phyloP scores from a whole-genome alignment of 2,888 invertebrate species.

The Chrysolina americana region DNA sequence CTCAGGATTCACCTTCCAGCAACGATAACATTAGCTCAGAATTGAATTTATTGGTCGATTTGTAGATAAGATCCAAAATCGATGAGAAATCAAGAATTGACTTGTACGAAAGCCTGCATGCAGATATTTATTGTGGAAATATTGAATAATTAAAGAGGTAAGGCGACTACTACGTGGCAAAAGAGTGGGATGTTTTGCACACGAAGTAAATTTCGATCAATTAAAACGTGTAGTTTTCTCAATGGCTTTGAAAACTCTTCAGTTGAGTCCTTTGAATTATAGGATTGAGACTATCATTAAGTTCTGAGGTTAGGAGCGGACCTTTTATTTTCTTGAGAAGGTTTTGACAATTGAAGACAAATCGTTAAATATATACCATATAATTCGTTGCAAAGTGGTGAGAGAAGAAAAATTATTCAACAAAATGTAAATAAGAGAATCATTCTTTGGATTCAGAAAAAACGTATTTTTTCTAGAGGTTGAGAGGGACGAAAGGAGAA shows the following conservation, averaged over 20 bases:
- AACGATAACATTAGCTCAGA: conserved; percentile 19
- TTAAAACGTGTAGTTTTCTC: too few relatives aligned
- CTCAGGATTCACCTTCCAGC: conserved; percentile 22
- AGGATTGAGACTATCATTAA: too few relatives aligned
- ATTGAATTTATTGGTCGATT: conserved; percentile 8
- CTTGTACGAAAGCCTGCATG: too few relatives aligned
- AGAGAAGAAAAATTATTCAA: not conserved
- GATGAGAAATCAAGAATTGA: conserved; percentile 1
- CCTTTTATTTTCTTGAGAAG: not conserved
- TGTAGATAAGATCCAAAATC: conserved; percentile 27
- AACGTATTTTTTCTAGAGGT: conserved; percentile 11
- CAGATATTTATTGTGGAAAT: too few relatives aligned
- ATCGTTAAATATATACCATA: not conserved
- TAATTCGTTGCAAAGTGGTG: conserved; percentile 10
- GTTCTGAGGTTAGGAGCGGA: not conserved
- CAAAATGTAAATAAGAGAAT: not conserved
- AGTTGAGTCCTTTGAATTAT: conserved; percentile 29
- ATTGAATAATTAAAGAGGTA: too few relatives aligned
- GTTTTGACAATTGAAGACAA: conserved; percentile 1
- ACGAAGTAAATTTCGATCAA: too few relatives aligned
- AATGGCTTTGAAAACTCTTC: too few relatives aligned
- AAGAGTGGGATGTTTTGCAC: too few relatives aligned
- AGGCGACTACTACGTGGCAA: too few relatives aligned
- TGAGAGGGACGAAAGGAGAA: not conserved
- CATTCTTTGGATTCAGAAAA: not conserved